These are phyloP conservation scores for Drosophila koepferae DNA, from an alignment of 2,888 invertebrate genomes.

Conservation along the genomic window DNA sequence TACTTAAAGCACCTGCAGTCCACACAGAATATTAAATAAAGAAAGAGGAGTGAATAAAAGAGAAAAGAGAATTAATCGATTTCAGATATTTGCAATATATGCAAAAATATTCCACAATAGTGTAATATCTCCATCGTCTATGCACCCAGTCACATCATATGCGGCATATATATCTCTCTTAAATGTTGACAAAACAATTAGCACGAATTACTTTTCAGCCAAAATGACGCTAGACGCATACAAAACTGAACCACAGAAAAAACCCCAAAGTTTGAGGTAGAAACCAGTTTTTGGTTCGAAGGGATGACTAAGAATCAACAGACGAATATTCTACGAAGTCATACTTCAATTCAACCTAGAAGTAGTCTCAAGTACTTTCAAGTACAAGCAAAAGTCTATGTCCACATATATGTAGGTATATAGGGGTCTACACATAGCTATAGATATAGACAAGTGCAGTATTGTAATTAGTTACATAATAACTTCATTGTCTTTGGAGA, in stretches of 20 bases:
- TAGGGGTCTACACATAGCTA: neutral
- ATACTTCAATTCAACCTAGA: constrained; percentile 3
- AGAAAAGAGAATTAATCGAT: neutral
- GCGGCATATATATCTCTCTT: constrained; percentile 33
- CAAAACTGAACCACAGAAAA: constrained; percentile 37
- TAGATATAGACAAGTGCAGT: neutral
- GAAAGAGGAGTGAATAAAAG: neutral
- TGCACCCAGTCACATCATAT: constrained; percentile 22
- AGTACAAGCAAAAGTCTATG: neutral
- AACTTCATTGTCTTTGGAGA: constrained; percentile 11
- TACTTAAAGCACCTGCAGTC: neutral
- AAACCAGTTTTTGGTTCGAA: constrained; percentile 51
- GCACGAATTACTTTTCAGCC: constrained; percentile 63
- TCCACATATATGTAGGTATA: neutral
- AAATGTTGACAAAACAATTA: constrained; percentile 75
- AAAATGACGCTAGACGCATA: constrained; percentile 39
- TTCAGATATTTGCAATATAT: neutral
- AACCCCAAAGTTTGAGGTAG: constrained; percentile 40
- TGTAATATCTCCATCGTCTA: constrained; percentile 20
- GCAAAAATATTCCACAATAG: neutral
- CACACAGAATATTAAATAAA: neutral
- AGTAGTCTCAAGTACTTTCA: constrained; percentile 5
- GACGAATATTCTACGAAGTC: constrained; percentile 17
- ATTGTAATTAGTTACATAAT: constrained; percentile 15
- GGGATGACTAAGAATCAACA: constrained; percentile 54